These are phyloP conservation scores for Goniozus legneri DNA, from an alignment of 1,140 invertebrate genomes.

Conservation along the genomic window DNA sequence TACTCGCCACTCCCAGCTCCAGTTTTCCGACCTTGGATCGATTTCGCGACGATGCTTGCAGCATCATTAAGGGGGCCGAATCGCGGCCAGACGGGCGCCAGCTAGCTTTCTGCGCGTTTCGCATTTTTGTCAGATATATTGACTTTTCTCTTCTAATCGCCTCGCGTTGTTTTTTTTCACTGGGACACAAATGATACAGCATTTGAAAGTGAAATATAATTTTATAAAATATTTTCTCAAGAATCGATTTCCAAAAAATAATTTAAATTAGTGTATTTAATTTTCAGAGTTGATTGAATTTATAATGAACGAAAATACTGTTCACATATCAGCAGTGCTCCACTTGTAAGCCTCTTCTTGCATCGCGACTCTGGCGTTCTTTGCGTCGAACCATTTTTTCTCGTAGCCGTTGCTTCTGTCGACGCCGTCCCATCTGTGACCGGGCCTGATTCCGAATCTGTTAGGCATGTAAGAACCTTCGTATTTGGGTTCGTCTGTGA, in stretches of 20 bases:
- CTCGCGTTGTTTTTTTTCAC: no score
- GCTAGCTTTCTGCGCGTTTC: constrained; percentile 11
- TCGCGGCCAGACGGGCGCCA: constrained; percentile 18
- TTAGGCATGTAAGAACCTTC: constrained; percentile 83
- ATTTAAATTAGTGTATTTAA: neutral
- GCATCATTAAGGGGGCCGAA: constrained; percentile 13
- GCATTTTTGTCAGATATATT: constrained; percentile 30
- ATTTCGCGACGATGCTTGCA: constrained; percentile 13
- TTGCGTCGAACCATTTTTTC: constrained; percentile 78
- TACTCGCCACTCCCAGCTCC: constrained; percentile 15
- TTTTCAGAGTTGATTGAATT: no score
- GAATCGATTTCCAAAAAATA: neutral
- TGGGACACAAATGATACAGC: no score
- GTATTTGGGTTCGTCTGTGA: constrained; percentile 62
- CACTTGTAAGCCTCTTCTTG: constrained; percentile 90
- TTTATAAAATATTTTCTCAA: no score
- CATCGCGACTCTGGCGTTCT: constrained; percentile 72
- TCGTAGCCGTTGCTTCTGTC: constrained; percentile 97
- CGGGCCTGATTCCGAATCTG: constrained; percentile 86
- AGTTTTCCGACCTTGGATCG: constrained; percentile 20
- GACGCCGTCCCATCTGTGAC: constrained; percentile 97
- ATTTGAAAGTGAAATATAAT: no score
- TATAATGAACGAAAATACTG: neutral
- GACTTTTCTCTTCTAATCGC: constrained; percentile 19
- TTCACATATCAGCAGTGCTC: constrained; percentile 93